These are phyloP conservation scores for Morone chrysops DNA, from an alignment of 2,113 vertebrate genomes.

Conservation along the genomic window DNA sequence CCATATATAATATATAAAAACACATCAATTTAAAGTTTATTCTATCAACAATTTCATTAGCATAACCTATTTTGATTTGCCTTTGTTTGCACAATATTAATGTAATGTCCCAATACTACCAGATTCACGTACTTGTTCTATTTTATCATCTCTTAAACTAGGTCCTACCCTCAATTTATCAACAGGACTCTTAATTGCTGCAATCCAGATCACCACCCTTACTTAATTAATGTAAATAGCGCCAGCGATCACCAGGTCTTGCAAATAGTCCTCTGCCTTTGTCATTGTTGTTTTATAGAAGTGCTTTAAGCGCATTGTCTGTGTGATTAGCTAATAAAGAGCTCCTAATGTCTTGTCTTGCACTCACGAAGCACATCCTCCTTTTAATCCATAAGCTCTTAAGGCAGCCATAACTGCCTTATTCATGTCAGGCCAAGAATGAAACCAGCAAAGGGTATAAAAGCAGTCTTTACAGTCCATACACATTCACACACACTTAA, in stretches of 20 bases:
- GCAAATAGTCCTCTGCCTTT: slow-evolving; percentile 55
- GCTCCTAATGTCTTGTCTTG: slow-evolving; percentile 80
- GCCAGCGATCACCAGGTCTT: slow-evolving; percentile 19
- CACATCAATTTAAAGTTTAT: neutral
- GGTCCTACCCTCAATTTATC: slow-evolving; percentile 45
- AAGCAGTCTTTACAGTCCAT: slow-evolving; percentile 69
- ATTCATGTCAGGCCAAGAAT: slow-evolving; percentile 66
- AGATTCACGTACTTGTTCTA: neutral
- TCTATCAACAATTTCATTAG: neutral
- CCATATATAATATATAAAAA: neutral
- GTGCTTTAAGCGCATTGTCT: slow-evolving; percentile 77
- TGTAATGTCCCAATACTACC: neutral
- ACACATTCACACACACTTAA: slow-evolving; percentile 76
- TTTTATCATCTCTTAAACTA: slow-evolving; percentile 27
- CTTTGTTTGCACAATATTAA: slow-evolving; percentile 1
- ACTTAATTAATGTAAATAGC: slow-evolving; percentile 75
- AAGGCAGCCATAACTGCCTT: slow-evolving; percentile 73
- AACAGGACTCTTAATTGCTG: slow-evolving; percentile 63
- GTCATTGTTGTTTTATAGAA: slow-evolving; percentile 73
- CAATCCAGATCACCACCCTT: slow-evolving; percentile 52
- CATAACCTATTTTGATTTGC: neutral
- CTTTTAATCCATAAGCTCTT: slow-evolving; percentile 83
- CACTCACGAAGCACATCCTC: slow-evolving; percentile 73
- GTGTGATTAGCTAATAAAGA: slow-evolving; percentile 80
- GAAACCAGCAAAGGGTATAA: slow-evolving; percentile 72